phyloP scores from a whole-genome alignment of 2,888 invertebrate species.

The Exocentrus adspersus region DNA sequence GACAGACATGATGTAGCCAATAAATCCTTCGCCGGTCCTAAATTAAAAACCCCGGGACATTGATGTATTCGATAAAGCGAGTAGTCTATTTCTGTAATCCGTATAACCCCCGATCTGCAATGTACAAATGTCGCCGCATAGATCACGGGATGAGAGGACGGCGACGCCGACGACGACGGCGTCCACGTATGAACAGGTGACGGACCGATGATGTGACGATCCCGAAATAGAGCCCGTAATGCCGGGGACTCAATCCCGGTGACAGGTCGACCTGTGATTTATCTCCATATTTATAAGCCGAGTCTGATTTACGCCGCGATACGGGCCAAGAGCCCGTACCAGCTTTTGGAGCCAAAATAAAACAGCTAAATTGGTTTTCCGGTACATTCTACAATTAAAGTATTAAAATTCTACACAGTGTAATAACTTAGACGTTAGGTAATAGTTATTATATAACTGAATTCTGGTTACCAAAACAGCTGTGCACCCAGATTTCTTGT shows the following conservation, averaged over 20 bases:
- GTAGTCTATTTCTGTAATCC: constrained; percentile 42
- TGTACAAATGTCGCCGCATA: constrained; percentile 50
- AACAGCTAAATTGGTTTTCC: too few species aligned
- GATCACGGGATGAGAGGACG: constrained; percentile 47
- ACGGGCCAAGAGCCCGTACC: not conserved
- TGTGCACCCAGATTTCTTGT: too few species aligned
- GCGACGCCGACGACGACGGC: constrained; percentile 48
- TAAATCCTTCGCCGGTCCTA: constrained; percentile 40
- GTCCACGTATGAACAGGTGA: constrained; percentile 51
- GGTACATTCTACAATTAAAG: too few species aligned
- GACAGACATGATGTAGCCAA: constrained; percentile 41
- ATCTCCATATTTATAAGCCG: constrained; percentile 42
- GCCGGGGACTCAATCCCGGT: constrained; percentile 26
- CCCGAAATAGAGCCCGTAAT: constrained; percentile 40
- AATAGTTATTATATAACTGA: too few species aligned
- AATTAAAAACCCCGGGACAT: constrained; percentile 40
- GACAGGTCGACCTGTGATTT: constrained; percentile 35
- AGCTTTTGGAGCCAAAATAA: not conserved
- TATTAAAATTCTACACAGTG: too few species aligned
- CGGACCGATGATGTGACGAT: constrained; percentile 41
- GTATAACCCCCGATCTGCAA: constrained; percentile 42
- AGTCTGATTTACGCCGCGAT: constrained; percentile 35
- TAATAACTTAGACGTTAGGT: too few species aligned
- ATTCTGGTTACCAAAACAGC: too few species aligned
- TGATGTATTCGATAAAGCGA: constrained; percentile 39